These are phyloP conservation scores for Aspidiotus destructor DNA, from an alignment of 2,888 invertebrate genomes.

Conservation along the genomic window DNA sequence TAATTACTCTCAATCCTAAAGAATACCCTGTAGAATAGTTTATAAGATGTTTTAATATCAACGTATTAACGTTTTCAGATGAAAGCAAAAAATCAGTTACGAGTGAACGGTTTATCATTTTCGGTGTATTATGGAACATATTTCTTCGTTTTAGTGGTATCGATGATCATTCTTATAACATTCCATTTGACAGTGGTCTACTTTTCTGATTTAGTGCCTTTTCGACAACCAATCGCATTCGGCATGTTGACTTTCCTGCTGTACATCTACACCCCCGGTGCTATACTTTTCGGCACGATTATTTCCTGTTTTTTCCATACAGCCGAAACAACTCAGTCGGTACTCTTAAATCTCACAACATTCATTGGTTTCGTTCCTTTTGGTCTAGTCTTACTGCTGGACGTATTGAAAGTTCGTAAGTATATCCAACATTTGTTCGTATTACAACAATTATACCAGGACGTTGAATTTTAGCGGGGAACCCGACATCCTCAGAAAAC, in stretches of 20 bases:
- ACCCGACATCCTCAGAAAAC: no score
- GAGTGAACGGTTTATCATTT: constrained; percentile 69
- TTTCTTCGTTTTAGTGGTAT: constrained; percentile 58
- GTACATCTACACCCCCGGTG: constrained; percentile 62
- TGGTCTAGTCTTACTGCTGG: constrained; percentile 58
- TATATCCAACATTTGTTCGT: constrained; percentile 30
- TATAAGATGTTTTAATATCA: not conserved
- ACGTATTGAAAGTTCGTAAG: constrained; percentile 61
- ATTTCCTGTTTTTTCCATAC: constrained; percentile 72
- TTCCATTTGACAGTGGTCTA: constrained; percentile 56
- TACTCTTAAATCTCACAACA: constrained; percentile 65
- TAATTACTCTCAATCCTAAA: constrained; percentile 41
- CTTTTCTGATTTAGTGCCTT: constrained; percentile 52
- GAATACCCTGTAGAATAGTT: not conserved
- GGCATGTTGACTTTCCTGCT: constrained; percentile 56
- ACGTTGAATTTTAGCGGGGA: constrained; percentile 47
- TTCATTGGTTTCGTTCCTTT: constrained; percentile 68
- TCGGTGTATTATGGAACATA: constrained; percentile 65
- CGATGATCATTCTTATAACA: constrained; percentile 58
- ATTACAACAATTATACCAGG: constrained; percentile 36
- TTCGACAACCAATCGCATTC: constrained; percentile 60
- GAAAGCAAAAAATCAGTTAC: constrained; percentile 69
- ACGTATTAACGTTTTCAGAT: constrained; percentile 49
- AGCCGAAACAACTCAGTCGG: constrained; percentile 70
- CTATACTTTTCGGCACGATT: constrained; percentile 64